These are phyloP conservation scores for Orussus abietinus DNA, from an alignment of 1,140 invertebrate genomes.

Conservation along the genomic window DNA sequence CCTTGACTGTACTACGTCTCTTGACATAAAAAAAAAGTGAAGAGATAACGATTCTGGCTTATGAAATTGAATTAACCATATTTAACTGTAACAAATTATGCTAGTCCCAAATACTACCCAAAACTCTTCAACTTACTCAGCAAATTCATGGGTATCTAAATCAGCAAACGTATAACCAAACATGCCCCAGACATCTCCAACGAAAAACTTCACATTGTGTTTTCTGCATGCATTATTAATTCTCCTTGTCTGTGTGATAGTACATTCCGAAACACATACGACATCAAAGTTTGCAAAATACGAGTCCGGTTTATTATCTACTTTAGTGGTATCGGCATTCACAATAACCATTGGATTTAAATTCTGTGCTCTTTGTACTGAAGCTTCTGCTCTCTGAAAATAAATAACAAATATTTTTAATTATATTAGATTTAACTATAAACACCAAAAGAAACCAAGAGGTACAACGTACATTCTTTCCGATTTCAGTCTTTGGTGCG, in stretches of 20 bases:
- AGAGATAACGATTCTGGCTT: neutral
- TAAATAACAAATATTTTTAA: slow-evolving; percentile 22
- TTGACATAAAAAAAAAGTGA: slow-evolving; percentile 21
- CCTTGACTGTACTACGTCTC: slow-evolving; percentile 43
- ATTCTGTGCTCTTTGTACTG: slow-evolving; percentile 69
- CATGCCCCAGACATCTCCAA: slow-evolving; percentile 89
- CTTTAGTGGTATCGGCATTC: slow-evolving; percentile 61
- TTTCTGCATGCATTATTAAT: slow-evolving; percentile 79
- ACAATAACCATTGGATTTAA: slow-evolving; percentile 93
- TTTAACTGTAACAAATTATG: no score
- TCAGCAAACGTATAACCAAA: slow-evolving; percentile 91
- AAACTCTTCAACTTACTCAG: slow-evolving; percentile 72
- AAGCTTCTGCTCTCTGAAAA: slow-evolving; percentile 78
- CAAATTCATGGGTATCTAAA: slow-evolving; percentile 80
- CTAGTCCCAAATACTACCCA: no score
- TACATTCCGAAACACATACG: slow-evolving; percentile 75
- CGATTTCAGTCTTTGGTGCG: slow-evolving; percentile 61
- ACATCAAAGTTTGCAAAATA: slow-evolving; percentile 83
- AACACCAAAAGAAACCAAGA: slow-evolving; percentile 7
- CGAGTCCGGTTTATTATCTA: slow-evolving; percentile 62
- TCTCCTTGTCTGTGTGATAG: slow-evolving; percentile 65
- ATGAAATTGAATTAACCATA: no score
- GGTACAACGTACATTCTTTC: slow-evolving; percentile 61
- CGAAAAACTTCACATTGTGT: slow-evolving; percentile 79
- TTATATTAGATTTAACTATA: slow-evolving; percentile 1